These are phyloP conservation scores for Pseudomugil tenellus DNA, from an alignment of 2,797 vertebrate species.

Conservation along the genomic window DNA sequence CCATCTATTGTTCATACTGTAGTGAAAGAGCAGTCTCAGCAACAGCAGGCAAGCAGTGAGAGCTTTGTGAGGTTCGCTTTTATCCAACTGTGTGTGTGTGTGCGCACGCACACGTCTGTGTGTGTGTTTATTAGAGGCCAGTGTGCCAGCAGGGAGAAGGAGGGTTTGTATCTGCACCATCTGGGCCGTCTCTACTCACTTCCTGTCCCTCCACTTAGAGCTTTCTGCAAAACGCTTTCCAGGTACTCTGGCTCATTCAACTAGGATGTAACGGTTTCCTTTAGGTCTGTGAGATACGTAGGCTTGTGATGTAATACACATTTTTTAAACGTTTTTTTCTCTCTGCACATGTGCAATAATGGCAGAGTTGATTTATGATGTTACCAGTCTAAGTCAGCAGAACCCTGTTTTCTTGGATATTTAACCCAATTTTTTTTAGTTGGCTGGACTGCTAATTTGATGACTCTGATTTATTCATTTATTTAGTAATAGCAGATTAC, in stretches of 20 bases:
- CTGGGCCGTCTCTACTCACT: constrained; percentile 74
- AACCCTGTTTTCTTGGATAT: constrained; percentile 6
- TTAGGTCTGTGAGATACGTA: background rate
- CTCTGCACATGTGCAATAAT: background rate
- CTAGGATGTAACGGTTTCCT: background rate
- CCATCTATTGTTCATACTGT: constrained; percentile 53
- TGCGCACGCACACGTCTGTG: constrained; percentile 3
- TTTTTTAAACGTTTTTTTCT: background rate
- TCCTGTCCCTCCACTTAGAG: constrained; percentile 66
- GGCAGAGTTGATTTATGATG: constrained; percentile 8
- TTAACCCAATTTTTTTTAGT: constrained; percentile 18
- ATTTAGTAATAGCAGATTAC: constrained; percentile 37
- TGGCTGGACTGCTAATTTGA: constrained; percentile 4
- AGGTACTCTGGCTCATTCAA: constrained; percentile 55
- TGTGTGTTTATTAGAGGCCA: constrained; percentile 29
- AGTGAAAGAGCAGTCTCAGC: constrained; percentile 68
- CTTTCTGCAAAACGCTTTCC: constrained; percentile 39
- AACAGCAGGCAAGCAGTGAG: constrained; percentile 64
- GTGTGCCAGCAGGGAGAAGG: constrained; percentile 59
- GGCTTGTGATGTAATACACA: constrained; percentile 1
- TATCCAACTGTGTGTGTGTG: constrained; percentile 41
- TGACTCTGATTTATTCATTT: constrained; percentile 34
- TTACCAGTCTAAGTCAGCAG: constrained; percentile 20
- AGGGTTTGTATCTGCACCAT: constrained; percentile 76
- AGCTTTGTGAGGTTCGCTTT: constrained; percentile 65